These are phyloP conservation scores for Amphimallon solstitiale DNA, from an alignment of 2,888 invertebrate species.

Conservation along the genomic window DNA sequence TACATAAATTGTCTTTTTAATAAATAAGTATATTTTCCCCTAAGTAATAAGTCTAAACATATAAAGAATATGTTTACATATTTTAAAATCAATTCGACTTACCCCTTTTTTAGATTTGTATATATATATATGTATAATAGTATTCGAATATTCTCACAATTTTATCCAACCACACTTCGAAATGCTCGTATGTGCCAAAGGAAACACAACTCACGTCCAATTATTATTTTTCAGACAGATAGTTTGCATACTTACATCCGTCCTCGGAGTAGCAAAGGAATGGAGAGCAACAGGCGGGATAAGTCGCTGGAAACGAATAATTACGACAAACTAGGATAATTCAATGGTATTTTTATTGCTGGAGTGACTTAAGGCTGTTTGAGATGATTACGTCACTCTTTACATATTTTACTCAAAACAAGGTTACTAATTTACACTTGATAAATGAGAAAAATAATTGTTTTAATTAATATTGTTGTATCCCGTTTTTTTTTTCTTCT, in stretches of 20 bases:
- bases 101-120: too few relatives aligned
- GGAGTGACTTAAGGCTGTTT: constrained; percentile 22
- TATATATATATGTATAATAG: too few relatives aligned
- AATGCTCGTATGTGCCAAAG: too few relatives aligned
- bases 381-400: constrained; percentile 39
- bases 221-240: background rate
- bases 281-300: background rate
- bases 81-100: too few relatives aligned
- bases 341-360: constrained; percentile 38
- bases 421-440: constrained; percentile 36
- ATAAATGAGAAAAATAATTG: constrained; percentile 34
- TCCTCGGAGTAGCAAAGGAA: constrained; percentile 5
- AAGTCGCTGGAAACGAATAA: constrained; percentile 29
- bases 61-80: too few relatives aligned
- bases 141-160: too few relatives aligned
- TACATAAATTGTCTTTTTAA: too few relatives aligned
- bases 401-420: constrained; percentile 41
- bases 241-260: constrained; percentile 3
- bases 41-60: too few relatives aligned
- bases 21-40: too few relatives aligned
- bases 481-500: constrained; percentile 13
- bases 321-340: constrained; percentile 36
- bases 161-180: too few relatives aligned
- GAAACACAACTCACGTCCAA: background rate
- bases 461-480: constrained; percentile 32